phyloP scores from a whole-genome alignment of 2,888 invertebrate genomes.

The Leptinotarsa haldemani region DNA sequence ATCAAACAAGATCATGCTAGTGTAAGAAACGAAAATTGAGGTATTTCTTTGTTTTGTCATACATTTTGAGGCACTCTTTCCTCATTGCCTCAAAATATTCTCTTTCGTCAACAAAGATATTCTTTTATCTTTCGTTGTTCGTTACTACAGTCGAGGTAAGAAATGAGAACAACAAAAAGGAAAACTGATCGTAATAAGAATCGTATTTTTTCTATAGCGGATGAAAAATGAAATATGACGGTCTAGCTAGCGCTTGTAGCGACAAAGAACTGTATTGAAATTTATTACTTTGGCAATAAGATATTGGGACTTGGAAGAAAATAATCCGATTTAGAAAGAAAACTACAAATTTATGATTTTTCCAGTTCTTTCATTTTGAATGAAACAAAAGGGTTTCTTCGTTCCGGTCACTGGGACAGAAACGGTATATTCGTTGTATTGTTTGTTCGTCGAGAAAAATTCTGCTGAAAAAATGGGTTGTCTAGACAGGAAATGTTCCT shows the following conservation, averaged over 20 bases:
- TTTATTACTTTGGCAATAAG: slow-evolving; percentile 31
- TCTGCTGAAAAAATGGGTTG: too few relatives aligned
- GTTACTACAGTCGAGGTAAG: slow-evolving; percentile 27
- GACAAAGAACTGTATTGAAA: slow-evolving; percentile 32
- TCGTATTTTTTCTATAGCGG: slow-evolving; percentile 27
- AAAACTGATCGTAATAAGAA: slow-evolving; percentile 28
- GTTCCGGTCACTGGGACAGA: neutral
- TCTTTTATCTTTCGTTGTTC: neutral
- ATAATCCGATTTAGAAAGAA: slow-evolving; percentile 34
- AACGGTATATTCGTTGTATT: neutral
- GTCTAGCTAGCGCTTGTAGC: slow-evolving; percentile 20
- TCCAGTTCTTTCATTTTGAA: slow-evolving; percentile 25
- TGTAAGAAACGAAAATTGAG: too few relatives aligned
- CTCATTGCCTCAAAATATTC: too few relatives aligned
- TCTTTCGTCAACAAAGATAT: neutral
- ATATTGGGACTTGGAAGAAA: slow-evolving; percentile 29
- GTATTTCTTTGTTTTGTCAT: too few relatives aligned
- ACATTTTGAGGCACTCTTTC: too few relatives aligned
- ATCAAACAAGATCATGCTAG: too few relatives aligned
- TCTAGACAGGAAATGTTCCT: too few relatives aligned
- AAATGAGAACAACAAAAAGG: slow-evolving; percentile 33
- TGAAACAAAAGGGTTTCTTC: slow-evolving; percentile 18
- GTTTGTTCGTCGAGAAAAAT: too few relatives aligned
- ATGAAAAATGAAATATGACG: slow-evolving; percentile 39
- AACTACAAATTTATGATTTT: slow-evolving; percentile 32